Percentiles rank a stretch among this genome's conserved stretches.
phyloP scores from a whole-genome alignment of 92 coral and sea anemone species.

The Palythoa heliodiscus region DNA sequence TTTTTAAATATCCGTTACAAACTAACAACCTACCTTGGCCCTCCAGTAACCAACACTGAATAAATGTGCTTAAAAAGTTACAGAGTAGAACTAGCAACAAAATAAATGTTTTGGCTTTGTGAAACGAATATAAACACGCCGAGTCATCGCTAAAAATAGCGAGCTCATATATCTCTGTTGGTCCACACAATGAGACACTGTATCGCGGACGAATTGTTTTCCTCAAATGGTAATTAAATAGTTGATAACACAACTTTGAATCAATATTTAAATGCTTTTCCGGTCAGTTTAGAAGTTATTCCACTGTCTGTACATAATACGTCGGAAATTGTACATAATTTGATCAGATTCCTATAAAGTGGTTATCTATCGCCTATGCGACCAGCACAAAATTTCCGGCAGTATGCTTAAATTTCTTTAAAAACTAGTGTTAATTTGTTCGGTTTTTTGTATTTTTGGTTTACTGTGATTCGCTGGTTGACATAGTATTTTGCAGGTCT shows the following conservation, averaged over 20 bases:
- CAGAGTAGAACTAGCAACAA: neutral
- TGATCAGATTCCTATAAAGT: slow-evolving; percentile 18
- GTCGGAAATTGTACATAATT: slow-evolving; percentile 22
- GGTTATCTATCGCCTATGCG: neutral
- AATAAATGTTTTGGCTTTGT: slow-evolving; percentile 12
- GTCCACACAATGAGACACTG: slow-evolving; percentile 39
- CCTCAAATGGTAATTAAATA: slow-evolving; percentile 31
- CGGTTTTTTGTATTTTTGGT: neutral
- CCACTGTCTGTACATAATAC: slow-evolving; percentile 17
- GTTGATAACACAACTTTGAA: slow-evolving; percentile 31
- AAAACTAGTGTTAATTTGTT: neutral
- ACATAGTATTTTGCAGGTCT: neutral
- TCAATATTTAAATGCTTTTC: slow-evolving; percentile 42
- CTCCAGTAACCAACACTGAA: neutral
- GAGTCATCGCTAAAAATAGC: slow-evolving; percentile 46
- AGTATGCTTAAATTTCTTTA: neutral
- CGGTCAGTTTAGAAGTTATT: slow-evolving; percentile 24
- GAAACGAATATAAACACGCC: slow-evolving; percentile 31
- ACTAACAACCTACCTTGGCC: neutral
- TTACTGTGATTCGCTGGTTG: neutral
- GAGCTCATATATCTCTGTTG: neutral
- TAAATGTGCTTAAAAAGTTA: neutral
- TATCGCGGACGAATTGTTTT: slow-evolving; percentile 32
- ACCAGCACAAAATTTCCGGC: neutral
- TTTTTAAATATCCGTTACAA: neutral